Evolutionary conservation across 2,797 vertebrate species (phyloP), one percentile per base, ranked within the genome.

Genomic region (Botia kubotai): DNA sequence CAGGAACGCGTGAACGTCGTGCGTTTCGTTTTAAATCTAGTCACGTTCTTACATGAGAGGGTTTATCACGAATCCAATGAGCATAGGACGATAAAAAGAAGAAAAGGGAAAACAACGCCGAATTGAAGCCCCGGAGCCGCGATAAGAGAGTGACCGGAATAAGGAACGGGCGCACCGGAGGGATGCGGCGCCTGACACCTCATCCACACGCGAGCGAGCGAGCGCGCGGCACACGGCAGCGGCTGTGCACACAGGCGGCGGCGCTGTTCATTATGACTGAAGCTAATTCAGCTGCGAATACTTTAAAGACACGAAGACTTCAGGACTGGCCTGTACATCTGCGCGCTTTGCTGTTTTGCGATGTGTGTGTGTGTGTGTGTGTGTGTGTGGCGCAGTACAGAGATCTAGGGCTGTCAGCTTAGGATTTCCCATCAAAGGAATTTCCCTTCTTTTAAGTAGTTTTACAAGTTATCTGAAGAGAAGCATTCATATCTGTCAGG

Each of bases 401-500:
- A 58, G 70, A 74, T 66, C 26, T 12, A 11, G 55, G 50, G 50
- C 48, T 33, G 50, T 73, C 70, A 29, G 60, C 69, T 80, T 48
- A 66, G 33, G 19, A 79, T 79, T 72, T 46, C 62, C 50, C 70
- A 71, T 73, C 78, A 73, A 73, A 80, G 50, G 16, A 67, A 57
- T 66, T 66, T 46, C 26, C 12, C 50, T 67, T 58, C 78, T 67
- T 58, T 65, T 17, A 63, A 73, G 69, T 55, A 55, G 60, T n/a
- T 57, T 65, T 65, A 2, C 29, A 57, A 80, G 33, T 53, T 71
- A 48, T 75, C 39, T 48, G 23, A 63, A 68, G 39, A 80, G 50
- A 60, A 36, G 39, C 63, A 57, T 79, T 65, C 75, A 50, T 81
- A 48, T 67, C 3, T 21, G 7, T 69, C 69, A 16, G 62, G 7